These are phyloP conservation scores for Punctoribates punctum DNA, from an alignment of 2,888 invertebrate species.

Conservation along the genomic window DNA sequence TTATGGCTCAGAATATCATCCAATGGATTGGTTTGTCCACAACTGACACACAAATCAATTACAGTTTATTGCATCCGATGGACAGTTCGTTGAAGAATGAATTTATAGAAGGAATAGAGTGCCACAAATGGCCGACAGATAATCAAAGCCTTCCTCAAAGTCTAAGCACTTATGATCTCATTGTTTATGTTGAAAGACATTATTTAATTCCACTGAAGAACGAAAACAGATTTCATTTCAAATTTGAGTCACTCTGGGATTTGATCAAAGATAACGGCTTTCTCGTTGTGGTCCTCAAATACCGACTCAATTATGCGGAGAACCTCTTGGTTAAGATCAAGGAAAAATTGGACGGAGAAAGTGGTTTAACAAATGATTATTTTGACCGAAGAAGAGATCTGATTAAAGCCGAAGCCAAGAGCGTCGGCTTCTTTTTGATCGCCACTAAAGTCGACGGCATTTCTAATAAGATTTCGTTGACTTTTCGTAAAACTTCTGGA, in stretches of 20 bases:
- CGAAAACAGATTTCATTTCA: neutral
- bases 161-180: slow-evolving; percentile 15
- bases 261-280: slow-evolving; percentile 68
- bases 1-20: slow-evolving; percentile 14
- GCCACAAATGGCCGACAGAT: neutral
- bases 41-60: slow-evolving; percentile 17
- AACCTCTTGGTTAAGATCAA: neutral
- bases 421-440: neutral
- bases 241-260: slow-evolving; percentile 51
- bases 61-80: slow-evolving; percentile 22
- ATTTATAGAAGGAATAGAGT: neutral
- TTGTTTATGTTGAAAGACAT: slow-evolving; percentile 32
- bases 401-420: neutral
- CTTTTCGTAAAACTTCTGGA: neutral
- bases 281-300: slow-evolving; percentile 57
- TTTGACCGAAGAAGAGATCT: neutral
- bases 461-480: neutral
- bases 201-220: no score
- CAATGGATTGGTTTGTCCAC: slow-evolving; percentile 16
- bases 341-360: neutral
- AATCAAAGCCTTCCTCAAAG: slow-evolving; percentile 19
- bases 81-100: neutral
- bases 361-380: neutral
- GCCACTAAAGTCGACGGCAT: neutral
- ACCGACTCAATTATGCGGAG: slow-evolving; percentile 21